Conservation (phyloP, 2,113 vertebrate species). For the Abramis brama region DNA sequence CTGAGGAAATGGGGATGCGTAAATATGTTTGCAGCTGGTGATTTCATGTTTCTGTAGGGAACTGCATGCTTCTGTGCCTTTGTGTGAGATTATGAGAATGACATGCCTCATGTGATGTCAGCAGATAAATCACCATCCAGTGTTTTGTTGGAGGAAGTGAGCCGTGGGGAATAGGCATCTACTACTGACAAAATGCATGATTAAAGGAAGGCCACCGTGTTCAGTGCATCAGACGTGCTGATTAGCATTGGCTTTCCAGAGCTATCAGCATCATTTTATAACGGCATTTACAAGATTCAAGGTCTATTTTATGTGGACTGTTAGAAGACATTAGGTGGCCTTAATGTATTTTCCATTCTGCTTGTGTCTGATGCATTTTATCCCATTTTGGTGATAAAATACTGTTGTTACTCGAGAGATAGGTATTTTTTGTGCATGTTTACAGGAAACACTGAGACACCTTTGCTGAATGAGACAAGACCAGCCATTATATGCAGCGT, state of each 20-base stretch:
- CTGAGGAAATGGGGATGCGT: slow-evolving; percentile 24
- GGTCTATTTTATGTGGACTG: slow-evolving; percentile 10
- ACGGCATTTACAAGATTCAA: slow-evolving; percentile 23
- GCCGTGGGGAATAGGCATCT: slow-evolving; percentile 38
- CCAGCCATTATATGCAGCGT: not conserved
- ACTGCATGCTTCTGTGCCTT: slow-evolving; percentile 41
- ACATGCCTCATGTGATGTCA: slow-evolving; percentile 44
- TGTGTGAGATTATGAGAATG: slow-evolving; percentile 37
- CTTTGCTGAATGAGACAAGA: not conserved
- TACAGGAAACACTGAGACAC: not conserved
- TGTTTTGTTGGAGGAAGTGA: slow-evolving; percentile 45
- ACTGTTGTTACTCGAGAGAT: not conserved
- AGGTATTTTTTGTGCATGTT: not conserved
- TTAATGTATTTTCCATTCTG: slow-evolving; percentile 24
- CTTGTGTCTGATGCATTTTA: slow-evolving; percentile 1
- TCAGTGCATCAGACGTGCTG: not conserved
- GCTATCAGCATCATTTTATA: slow-evolving; percentile 18
- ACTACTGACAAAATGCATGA: slow-evolving; percentile 23
- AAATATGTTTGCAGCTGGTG: slow-evolving; percentile 42
- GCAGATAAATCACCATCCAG: slow-evolving; percentile 56
- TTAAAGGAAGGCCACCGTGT: slow-evolving; percentile 24
- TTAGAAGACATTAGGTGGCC: slow-evolving; percentile 23
- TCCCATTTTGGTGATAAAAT: slow-evolving; percentile 18
- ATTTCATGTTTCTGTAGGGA: slow-evolving; percentile 42
- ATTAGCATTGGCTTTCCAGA: slow-evolving; percentile 39